Conservation (phyloP, 2,888 invertebrate genomes). For the Charanyca ferruginea region DNA sequence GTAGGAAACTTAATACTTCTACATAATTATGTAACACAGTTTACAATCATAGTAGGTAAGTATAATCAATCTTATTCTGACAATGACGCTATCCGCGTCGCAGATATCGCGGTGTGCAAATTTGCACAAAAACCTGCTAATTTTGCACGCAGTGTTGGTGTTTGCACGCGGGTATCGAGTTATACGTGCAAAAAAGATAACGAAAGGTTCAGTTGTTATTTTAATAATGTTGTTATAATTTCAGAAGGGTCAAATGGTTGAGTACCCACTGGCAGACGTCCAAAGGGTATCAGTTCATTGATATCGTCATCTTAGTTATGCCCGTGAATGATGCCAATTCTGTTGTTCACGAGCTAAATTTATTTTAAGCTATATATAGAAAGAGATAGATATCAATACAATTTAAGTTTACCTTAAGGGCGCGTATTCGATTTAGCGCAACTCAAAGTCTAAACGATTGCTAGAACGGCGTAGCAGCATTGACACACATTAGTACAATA, state of each 20-base stretch:
- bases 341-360: too few species aligned
- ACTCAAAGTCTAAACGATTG: too few species aligned
- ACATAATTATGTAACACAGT: not conserved
- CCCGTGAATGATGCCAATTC: too few species aligned
- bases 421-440: too few species aligned
- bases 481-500: too few species aligned
- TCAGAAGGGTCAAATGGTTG: slow-evolving; percentile 2
- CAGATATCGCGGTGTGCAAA: slow-evolving; percentile 20
- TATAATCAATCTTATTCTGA: slow-evolving; percentile 37
- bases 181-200: slow-evolving; percentile 31
- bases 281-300: not conserved
- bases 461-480: too few species aligned
- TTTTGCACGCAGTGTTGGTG: slow-evolving; percentile 35
- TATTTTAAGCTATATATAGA: too few species aligned
- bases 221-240: slow-evolving; percentile 12
- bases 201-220: slow-evolving; percentile 13
- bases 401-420: too few species aligned
- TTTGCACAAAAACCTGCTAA: slow-evolving; percentile 34
- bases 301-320: slow-evolving; percentile 7
- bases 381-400: too few species aligned
- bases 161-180: slow-evolving; percentile 10
- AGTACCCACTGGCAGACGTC: not conserved
- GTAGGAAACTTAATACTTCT: not conserved
- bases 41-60: not conserved
- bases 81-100: slow-evolving; percentile 15